phyloP scores from a whole-genome alignment of 1,140 invertebrate species.

The Lepeophtheirus salmonis region DNA sequence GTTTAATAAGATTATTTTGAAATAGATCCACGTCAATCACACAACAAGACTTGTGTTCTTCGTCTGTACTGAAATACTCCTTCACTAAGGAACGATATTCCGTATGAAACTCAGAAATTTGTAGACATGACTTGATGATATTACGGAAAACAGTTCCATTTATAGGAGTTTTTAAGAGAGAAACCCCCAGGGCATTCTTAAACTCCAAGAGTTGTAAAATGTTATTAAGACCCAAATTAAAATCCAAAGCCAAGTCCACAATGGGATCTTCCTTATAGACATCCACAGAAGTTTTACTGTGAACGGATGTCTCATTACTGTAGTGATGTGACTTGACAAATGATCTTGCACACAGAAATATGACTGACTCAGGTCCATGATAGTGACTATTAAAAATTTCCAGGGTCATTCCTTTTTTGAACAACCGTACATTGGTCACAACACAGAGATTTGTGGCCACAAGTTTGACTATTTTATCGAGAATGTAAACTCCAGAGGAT shows the following conservation, averaged over 20 bases:
- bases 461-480: background rate
- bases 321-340: background rate
- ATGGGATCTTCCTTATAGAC: background rate
- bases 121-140: background rate
- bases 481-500: background rate
- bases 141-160: background rate
- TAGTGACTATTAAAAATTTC: background rate
- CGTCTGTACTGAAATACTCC: background rate
- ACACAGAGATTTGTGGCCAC: background rate
- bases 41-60: background rate
- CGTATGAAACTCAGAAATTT: background rate
- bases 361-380: background rate
- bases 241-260: background rate
- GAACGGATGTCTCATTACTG: background rate
- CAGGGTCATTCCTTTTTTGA: background rate
- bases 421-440: background rate
- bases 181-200: background rate
- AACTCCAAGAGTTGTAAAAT: background rate
- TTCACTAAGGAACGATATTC: background rate
- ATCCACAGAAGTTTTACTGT: background rate
- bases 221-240: background rate
- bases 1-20: background rate
- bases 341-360: background rate
- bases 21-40: background rate
- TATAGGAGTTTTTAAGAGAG: background rate